Evolutionary conservation across 2,888 invertebrate genomes (phyloP), one percentile per base, ranked within the genome.

Genomic region (Parelbella ahira): DNA sequence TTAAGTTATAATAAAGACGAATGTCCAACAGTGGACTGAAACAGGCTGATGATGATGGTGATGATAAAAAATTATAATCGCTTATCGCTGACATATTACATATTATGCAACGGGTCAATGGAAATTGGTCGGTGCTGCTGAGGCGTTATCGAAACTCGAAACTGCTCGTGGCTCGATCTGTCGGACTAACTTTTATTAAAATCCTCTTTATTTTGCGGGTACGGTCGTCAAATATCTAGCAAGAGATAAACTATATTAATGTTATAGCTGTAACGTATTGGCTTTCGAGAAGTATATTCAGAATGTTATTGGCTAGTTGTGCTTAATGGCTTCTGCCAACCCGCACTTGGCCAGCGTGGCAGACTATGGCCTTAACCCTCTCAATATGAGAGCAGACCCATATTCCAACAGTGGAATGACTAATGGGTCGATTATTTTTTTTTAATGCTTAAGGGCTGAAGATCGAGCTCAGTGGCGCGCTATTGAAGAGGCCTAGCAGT

Each of bases 121-220:
- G 65, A 69, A 71, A 79, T 69, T 77, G 74, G 81, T 75, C 69
- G 77, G 74, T 66, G 54, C 62, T 67, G 65, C 56, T 56, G 61
- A 54, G 66, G 65, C 58, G 51, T 74, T 75, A 77, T 79, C 77
- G 71, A 68, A 80, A 80, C 73, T 84, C 73, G 62, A 63, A 75
- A 68, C 74, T 75, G n/a, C n/a, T n/a, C n/a, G n/a, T n/a, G 72
- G 65, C 65, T 68, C 70, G 71, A 72, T 71, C 58, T 51, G 63
- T 63, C 64, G 62, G 56, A 55, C 57, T 66, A 72, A 68, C 63
- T 68, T 65, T 76, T 80, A 80, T 79, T 81, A 79, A 79, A 83
- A 66, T 79, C 78, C 70, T 63, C 73, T 69, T 68, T 63, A 57
- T 65, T 68, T 66, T 67, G 61, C 64, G 58, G 68, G 57, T 66